These are phyloP conservation scores for Stenodera caucasica DNA, from an alignment of 2,888 invertebrate genomes.

Conservation along the genomic window DNA sequence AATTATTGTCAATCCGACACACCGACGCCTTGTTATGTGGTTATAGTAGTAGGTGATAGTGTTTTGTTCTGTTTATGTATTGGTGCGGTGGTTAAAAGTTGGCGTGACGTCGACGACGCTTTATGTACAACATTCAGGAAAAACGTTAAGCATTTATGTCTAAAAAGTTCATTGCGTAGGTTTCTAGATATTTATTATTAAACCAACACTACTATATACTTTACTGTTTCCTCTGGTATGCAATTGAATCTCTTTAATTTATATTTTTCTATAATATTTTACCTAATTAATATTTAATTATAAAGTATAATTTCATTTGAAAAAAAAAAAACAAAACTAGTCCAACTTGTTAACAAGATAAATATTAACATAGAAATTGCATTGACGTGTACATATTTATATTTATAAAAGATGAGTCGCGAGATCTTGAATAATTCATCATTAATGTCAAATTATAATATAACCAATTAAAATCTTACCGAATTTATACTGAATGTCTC, in stretches of 20 bases:
- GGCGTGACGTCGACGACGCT: not conserved
- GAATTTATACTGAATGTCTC: no score
- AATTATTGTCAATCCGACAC: not conserved
- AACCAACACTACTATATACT: not conserved
- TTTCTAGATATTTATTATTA: not conserved
- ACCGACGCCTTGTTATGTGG: not conserved
- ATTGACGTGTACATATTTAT: not conserved
- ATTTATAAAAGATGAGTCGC: no score
- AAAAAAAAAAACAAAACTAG: no score
- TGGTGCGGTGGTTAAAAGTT: not conserved
- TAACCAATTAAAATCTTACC: no score
- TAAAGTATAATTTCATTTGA: no score
- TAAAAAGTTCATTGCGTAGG: not conserved
- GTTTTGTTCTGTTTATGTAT: no score
- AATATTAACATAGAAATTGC: conserved; percentile 21
- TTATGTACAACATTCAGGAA: no score
- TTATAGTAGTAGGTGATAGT: not conserved
- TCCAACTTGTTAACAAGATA: conserved; percentile 25
- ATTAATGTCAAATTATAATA: no score
- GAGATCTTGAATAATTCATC: no score
- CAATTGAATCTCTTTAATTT: no score
- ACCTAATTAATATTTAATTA: no score
- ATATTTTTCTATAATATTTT: no score
- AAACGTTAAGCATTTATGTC: not conserved
- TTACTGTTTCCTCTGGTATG: conserved; percentile 9